Evolutionary conservation across 2,888 invertebrate genomes (phyloP), one percentile per base, ranked within the genome.

Genomic region (Slavum lentiscoides): DNA sequence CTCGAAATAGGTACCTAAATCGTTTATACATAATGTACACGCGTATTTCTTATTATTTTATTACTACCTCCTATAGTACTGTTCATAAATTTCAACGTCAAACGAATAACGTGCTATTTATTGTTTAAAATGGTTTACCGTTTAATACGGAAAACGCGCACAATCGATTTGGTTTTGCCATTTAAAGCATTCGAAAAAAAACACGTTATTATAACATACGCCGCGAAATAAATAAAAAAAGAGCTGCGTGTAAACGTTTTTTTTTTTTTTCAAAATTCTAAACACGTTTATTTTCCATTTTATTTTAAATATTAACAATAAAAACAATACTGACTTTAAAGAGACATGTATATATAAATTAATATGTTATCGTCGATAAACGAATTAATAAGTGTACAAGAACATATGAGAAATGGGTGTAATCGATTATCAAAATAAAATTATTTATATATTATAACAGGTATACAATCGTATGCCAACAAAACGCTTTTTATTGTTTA

Each of bases 141-240:
- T 43, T 43, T 43, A 43, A 7, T 43, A 58, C 55, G 55, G 21
- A 58, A 66, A 75, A 55, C 19, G 39, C 39, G 66, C 58, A 39
- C 23, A 58, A 75, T 75, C 74, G 74, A 75, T 66, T 75, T 66
- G 39, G 55, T 75, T 55, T 74, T 62, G 13, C 3, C 55, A 17
- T 66, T 64, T 55, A 9, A 55, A 37, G 66, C 66, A 13, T 66
- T 43, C 23, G 21, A 6, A 23, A 69, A 19, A 68, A 49, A 30
- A 69, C 19, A 69, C 43, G 61, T 58, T 43, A 23, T 59, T 6
- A 53, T 1, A n/a, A 23, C 61, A 23, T 17, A 72, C 13, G 23
- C 13, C 9, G 49, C 30, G 43, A 73, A 43, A 72, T 21, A 21
- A 73, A 59, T 17, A 23, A 70, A 69, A 58, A 64, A 49, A 23